Base-by-base conservation (phyloP, 2,888 invertebrate species). In the Tipula helvola region DNA sequence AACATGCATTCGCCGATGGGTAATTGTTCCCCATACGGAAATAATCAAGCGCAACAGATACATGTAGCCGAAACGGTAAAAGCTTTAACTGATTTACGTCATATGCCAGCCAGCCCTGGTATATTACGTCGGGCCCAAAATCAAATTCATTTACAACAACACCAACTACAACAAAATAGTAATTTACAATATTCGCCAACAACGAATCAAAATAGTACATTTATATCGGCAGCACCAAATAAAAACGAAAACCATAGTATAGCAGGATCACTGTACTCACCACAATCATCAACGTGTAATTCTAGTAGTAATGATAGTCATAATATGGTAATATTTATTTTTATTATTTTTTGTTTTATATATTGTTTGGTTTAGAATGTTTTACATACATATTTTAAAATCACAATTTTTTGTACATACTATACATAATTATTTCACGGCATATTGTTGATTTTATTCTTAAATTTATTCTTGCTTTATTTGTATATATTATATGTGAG, bases 51-150 rank as follows among this genome's bases (percentile, higher is more conserved):
- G 8, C 18, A 28, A 5, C 85, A 39, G 44, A 8, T 39, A 10
- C 39, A 95, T 89, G 97, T 97, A 18, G 96, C 97, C 0, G 97
- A 97, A 91, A 96, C 97, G 0, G 96, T 97, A 7, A 96, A 96
- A 90, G 96, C 96, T 83, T 91, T 97, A 87, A 97, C 96, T 0
- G 96, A 97, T 90, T 91, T 97, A 88, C 95, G 96, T 89, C 97
- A 97, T 91, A 96, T 96, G 89, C 97, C 97, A 0, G 96, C 97
- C 2, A 97, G 97, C 88, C 97, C 97, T 4, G 95, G 95, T 88
- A 93, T 96, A 5, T 92, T 95, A 39, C 93, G 96, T 7, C 93
- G 95, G 88, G 89, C 90, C 87, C 91, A 90, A 87, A 88, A 87
- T 87, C 87, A 88, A 87, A 87, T 88, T 87, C 18, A 71, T 3